A percentile compares a stretch with the other conserved stretches of the same genome.
These are phyloP conservation scores for Hydrotaea diabolus DNA, from an alignment of 2,888 invertebrate genomes.

Conservation along the genomic window DNA sequence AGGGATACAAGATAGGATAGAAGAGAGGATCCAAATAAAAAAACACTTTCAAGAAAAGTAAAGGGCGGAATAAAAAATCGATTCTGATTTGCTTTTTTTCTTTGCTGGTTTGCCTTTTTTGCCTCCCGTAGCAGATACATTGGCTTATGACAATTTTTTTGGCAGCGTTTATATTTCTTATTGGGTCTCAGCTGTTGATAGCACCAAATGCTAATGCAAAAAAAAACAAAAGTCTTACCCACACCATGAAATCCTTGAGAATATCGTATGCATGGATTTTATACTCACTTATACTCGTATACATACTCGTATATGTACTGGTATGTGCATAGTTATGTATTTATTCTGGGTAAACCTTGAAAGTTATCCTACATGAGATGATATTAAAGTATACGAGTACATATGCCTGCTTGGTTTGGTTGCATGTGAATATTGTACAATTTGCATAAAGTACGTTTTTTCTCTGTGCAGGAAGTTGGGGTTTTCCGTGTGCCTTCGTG, in stretches of 20 bases:
- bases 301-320: not conserved
- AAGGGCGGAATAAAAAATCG: not conserved
- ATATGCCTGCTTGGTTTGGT: too few species aligned
- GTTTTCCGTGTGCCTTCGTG: too few species aligned
- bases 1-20: not conserved
- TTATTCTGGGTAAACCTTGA: not conserved
- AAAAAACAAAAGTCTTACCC: not conserved
- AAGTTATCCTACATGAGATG: not conserved
- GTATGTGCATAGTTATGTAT: not conserved
- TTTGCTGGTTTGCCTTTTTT: not conserved
- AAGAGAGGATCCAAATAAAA: not conserved
- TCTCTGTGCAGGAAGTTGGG: too few species aligned
- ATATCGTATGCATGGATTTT: not conserved
- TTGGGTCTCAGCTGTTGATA: constrained; percentile 58
- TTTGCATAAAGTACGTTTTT: too few species aligned
- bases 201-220: constrained; percentile 49
- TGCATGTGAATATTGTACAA: too few species aligned
- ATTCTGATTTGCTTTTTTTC: not conserved
- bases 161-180: constrained; percentile 42
- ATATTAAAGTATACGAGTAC: not conserved
- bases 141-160: constrained; percentile 40
- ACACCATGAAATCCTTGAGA: not conserved
- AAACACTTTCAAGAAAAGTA: constrained; percentile 17
- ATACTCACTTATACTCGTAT: not conserved
- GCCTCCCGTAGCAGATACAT: not conserved